Conservation (phyloP, 1,140 invertebrate genomes). For the Drepana arcuata region DNA sequence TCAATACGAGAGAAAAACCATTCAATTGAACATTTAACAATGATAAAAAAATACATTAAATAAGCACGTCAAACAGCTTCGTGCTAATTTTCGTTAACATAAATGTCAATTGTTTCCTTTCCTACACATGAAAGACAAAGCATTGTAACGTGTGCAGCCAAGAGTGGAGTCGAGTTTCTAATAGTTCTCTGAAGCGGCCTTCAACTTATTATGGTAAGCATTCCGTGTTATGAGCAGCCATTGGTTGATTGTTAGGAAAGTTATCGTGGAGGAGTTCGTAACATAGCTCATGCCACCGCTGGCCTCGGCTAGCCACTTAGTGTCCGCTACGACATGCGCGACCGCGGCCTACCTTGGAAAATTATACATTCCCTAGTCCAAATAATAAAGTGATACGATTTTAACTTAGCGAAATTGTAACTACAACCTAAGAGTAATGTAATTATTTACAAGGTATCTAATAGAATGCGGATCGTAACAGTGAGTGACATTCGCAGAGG, state of each 20-base stretch:
- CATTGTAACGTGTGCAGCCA: slow-evolving; percentile 66
- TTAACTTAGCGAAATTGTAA: slow-evolving; percentile 19
- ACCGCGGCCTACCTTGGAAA: slow-evolving; percentile 30
- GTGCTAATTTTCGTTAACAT: slow-evolving; percentile 42
- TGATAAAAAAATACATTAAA: slow-evolving; percentile 54
- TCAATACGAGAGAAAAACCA: slow-evolving; percentile 48
- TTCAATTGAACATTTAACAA: slow-evolving; percentile 56
- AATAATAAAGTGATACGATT: slow-evolving; percentile 20
- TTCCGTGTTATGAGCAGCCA: slow-evolving; percentile 68
- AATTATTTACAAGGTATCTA: slow-evolving; percentile 63
- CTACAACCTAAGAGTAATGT: slow-evolving; percentile 46
- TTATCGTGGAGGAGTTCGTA: slow-evolving; percentile 35
- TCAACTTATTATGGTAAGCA: slow-evolving; percentile 61
- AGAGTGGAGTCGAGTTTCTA: slow-evolving; percentile 67
- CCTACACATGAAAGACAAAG: slow-evolving; percentile 68
- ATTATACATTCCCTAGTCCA: slow-evolving; percentile 22
- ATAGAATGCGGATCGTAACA: slow-evolving; percentile 65
- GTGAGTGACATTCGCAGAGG: slow-evolving; percentile 63
- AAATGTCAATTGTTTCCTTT: slow-evolving; percentile 42
- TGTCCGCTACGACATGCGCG: slow-evolving; percentile 37
- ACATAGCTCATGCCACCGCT: slow-evolving; percentile 33
- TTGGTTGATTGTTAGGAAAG: slow-evolving; percentile 35
- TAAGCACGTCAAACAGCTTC: slow-evolving; percentile 69
- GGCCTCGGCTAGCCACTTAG: slow-evolving; percentile 7
- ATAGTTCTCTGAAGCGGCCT: slow-evolving; percentile 64